phyloP scores from a whole-genome alignment of 2,888 invertebrate genomes.

The Acronicta alni region DNA sequence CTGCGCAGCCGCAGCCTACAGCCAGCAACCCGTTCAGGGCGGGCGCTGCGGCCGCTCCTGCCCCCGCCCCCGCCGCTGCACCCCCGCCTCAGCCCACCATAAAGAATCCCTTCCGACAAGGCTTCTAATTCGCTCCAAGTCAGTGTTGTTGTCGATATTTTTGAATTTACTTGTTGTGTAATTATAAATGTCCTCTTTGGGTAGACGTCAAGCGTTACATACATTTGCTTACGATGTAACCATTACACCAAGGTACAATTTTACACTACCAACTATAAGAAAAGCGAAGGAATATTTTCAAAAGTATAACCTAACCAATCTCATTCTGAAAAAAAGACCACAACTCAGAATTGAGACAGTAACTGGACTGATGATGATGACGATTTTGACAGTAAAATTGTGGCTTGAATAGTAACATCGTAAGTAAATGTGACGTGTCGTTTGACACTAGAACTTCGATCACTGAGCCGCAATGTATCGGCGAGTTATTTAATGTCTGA shows the following conservation, averaged over 20 bases:
- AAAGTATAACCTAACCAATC: neutral
- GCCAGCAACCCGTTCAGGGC: conserved; percentile 83
- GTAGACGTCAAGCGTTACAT: conserved; percentile 60
- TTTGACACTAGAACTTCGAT: conserved; percentile 75
- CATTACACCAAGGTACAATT: neutral
- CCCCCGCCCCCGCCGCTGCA: conserved; percentile 75
- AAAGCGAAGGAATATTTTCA: neutral
- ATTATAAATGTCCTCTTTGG: conserved; percentile 85
- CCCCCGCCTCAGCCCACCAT: conserved; percentile 81
- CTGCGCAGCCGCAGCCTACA: conserved; percentile 84
- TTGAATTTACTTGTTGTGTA: conserved; percentile 88
- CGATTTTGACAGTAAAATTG: neutral
- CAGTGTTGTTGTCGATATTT: conserved; percentile 86
- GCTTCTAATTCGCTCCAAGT: conserved; percentile 89
- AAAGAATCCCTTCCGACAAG: conserved; percentile 95
- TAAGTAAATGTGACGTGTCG: conserved; percentile 29
- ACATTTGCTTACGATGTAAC: conserved; percentile 29
- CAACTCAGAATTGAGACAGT: too few relatives aligned
- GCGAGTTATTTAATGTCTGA: conserved; percentile 75
- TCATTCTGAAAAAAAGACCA: too few relatives aligned
- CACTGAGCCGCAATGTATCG: conserved; percentile 82
- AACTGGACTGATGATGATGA: neutral
- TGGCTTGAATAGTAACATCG: conserved; percentile 8
- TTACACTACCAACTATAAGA: neutral
- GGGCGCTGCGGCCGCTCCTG: conserved; percentile 62